Percentiles rank a stretch among this genome's conserved stretches.
Conservation (phyloP, 2,113 vertebrate species). For the Nyctereutes procyonoides region DNA sequence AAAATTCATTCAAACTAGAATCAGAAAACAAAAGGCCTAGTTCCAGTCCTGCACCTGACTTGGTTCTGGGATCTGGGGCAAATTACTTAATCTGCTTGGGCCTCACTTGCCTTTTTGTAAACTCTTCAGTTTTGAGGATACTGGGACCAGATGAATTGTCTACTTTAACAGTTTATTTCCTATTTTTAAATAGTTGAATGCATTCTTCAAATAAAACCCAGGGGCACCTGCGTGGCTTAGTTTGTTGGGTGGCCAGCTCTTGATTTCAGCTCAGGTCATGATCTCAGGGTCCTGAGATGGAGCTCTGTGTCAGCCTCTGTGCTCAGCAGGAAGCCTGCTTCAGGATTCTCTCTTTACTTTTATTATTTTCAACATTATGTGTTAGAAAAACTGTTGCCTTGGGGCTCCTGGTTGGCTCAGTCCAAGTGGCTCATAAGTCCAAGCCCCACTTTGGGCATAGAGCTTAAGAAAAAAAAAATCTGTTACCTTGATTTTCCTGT, state of each 20-base stretch:
- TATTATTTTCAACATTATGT: background rate
- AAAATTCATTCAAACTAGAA: background rate
- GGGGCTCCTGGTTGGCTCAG: background rate
- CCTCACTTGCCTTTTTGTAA: background rate
- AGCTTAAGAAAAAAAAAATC: background rate
- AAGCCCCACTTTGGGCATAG: background rate
- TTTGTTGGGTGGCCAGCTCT: background rate
- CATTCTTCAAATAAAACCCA: background rate
- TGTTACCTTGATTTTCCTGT: background rate
- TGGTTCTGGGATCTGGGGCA: background rate
- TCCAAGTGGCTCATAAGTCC: background rate
- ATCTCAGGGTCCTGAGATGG: background rate
- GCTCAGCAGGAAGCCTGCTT: background rate
- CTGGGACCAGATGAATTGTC: background rate
- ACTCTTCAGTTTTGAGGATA: background rate
- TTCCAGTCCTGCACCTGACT: background rate
- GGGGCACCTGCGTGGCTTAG: background rate
- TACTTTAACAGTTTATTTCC: background rate
- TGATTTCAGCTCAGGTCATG: background rate
- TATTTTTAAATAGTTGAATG: slow-evolving; percentile 21
- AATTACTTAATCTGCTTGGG: background rate
- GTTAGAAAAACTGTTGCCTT: background rate
- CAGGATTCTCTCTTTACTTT: background rate
- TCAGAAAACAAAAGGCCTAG: background rate
- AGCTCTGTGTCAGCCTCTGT: background rate